Conservation (phyloP, 2,888 invertebrate species). For the Amiota minor region DNA sequence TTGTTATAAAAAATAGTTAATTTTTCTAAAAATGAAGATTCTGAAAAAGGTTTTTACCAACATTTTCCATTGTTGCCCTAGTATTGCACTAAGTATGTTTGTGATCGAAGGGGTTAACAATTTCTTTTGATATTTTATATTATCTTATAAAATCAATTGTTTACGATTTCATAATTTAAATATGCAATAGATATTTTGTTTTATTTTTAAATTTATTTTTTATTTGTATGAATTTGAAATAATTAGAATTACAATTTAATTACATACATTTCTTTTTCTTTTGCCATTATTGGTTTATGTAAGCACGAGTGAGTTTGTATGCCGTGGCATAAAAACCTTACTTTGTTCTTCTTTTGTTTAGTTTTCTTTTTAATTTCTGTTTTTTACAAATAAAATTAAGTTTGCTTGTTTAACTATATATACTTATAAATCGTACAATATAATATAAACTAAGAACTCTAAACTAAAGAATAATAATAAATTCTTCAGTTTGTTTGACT, state of each 20-base stretch:
- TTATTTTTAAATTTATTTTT: slow-evolving; percentile 44
- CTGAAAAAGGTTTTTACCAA: no score
- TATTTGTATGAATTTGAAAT: slow-evolving; percentile 65
- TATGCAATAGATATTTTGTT: not conserved
- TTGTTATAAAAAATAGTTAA: no score
- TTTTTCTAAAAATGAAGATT: no score
- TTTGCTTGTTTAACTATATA: not conserved
- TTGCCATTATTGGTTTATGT: not conserved
- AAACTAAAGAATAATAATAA: no score
- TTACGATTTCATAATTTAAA: not conserved
- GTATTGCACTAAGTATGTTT: no score
- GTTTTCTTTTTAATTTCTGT: not conserved
- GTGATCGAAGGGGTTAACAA: no score
- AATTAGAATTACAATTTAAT: slow-evolving; percentile 65
- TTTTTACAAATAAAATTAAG: slow-evolving; percentile 10
- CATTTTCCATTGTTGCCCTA: no score
- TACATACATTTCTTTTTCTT: slow-evolving; percentile 55
- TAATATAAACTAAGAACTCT: no score
- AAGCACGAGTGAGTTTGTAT: slow-evolving; percentile 24
- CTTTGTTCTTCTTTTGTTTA: not conserved
- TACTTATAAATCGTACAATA: no score
- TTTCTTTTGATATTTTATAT: no score
- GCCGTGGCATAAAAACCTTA: not conserved
- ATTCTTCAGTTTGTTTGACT: not conserved
- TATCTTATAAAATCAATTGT: no score